Conservation (phyloP, 2,888 invertebrate species). For the Choreutis nemorana region DNA sequence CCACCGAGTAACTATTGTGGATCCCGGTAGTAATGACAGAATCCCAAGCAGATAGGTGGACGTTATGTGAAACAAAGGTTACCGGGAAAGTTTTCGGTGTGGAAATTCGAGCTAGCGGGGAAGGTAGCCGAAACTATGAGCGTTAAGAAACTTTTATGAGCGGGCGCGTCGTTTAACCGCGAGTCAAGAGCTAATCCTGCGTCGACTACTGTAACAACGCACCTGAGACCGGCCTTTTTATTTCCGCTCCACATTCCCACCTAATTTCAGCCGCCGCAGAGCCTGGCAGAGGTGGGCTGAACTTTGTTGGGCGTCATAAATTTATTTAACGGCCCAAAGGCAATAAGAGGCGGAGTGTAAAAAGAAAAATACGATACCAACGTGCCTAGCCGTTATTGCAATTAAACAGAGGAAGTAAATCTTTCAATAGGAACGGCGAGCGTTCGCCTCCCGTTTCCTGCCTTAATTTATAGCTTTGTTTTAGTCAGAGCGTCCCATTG, state of each 20-base stretch:
- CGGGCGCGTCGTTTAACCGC: conserved; percentile 51
- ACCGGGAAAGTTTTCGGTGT: conserved; percentile 36
- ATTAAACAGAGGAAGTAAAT: conserved; percentile 68
- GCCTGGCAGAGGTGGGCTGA: conserved; percentile 55
- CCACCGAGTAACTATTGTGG: conserved; percentile 24
- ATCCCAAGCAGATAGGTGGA: conserved; percentile 34
- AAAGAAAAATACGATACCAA: conserved; percentile 68
- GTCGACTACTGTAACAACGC: conserved; percentile 36
- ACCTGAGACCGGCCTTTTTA: conserved; percentile 59
- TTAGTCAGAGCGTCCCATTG: conserved; percentile 61
- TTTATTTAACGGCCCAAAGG: conserved; percentile 65
- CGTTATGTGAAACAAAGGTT: conserved; percentile 40
- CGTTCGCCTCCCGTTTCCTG: conserved; percentile 57
- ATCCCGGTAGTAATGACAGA: conserved; percentile 27
- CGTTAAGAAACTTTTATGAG: conserved; percentile 63
- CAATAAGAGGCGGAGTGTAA: conserved; percentile 66
- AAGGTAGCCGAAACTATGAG: conserved; percentile 46
- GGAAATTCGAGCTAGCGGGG: conserved; percentile 43
- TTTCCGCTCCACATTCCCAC: conserved; percentile 58
- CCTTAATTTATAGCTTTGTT: conserved; percentile 65
- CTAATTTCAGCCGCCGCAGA: conserved; percentile 51
- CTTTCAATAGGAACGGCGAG: conserved; percentile 61
- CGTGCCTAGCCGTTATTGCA: conserved; percentile 68
- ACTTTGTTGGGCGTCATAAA: conserved; percentile 65
- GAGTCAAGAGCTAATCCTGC: conserved; percentile 57